These are phyloP conservation scores for Psittacula cyanocephala DNA, from an alignment of 2,113 vertebrate species.

Conservation along the genomic window DNA sequence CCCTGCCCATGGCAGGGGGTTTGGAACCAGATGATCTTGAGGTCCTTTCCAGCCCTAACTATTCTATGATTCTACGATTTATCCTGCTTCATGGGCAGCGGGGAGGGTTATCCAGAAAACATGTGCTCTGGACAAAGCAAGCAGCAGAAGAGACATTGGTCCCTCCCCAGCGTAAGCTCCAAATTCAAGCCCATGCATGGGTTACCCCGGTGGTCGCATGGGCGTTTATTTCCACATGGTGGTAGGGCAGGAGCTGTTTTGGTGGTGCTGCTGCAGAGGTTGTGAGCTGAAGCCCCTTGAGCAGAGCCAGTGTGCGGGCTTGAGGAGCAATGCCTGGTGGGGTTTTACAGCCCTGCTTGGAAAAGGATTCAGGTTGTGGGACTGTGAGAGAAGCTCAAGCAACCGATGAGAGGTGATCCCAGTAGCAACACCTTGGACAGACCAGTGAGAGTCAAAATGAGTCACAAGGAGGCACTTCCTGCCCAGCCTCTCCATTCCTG, in stretches of 20 bases:
- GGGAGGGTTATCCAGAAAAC: background rate
- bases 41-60: too few species aligned
- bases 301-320: fast-evolving
- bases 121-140: background rate
- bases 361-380: background rate
- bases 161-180: background rate
- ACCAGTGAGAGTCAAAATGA: background rate
- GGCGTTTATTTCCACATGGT: background rate
- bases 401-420: background rate
- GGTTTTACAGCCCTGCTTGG: background rate
- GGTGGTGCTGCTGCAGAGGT: background rate
- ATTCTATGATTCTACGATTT: background rate
- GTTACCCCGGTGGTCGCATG: fast-evolving
- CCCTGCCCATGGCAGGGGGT: too few species aligned
- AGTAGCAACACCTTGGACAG: fast-evolving
- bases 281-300: background rate
- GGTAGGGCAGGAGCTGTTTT: background rate
- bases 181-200: background rate
- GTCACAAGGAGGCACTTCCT: background rate
- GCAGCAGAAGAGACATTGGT: background rate
- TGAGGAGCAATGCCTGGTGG: fast-evolving
- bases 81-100: background rate
- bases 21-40: too few species aligned
- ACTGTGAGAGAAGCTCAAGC: background rate
- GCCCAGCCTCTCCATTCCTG: background rate